These are phyloP conservation scores for Tretioscincus oriximinensis DNA, from an alignment of 2,113 vertebrate genomes.

Conservation along the genomic window DNA sequence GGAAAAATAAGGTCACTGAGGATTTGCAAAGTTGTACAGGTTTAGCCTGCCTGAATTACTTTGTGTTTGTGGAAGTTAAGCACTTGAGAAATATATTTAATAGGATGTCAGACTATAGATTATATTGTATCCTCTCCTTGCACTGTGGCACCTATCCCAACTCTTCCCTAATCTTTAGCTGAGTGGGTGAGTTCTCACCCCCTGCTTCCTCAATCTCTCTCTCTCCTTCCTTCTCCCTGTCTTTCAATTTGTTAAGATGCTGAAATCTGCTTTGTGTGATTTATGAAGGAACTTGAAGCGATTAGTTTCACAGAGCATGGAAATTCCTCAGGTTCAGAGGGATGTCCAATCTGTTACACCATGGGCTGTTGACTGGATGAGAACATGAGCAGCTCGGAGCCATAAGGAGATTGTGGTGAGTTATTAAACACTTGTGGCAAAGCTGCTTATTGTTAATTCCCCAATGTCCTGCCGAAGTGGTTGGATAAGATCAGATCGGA, in stretches of 20 bases:
- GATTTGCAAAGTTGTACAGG: conserved; percentile 63
- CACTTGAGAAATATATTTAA: conserved; percentile 74
- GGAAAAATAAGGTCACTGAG: conserved; percentile 63
- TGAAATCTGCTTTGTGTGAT: conserved; percentile 84
- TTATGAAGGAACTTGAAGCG: conserved; percentile 84
- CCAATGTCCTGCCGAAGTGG: conserved; percentile 83
- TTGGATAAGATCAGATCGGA: conserved; percentile 87
- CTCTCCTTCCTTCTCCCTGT: conserved; percentile 42
- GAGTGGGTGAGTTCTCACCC: conserved; percentile 53
- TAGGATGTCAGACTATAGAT: conserved; percentile 73
- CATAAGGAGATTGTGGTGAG: conserved; percentile 90
- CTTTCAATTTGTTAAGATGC: conserved; percentile 78
- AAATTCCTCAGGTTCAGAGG: conserved; percentile 82
- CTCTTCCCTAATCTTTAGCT: conserved; percentile 57
- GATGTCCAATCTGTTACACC: conserved; percentile 80
- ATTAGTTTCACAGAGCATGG: conserved; percentile 86
- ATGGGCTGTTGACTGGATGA: conserved; percentile 76
- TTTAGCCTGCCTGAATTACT: conserved; percentile 71
- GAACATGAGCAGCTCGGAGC: conserved; percentile 81
- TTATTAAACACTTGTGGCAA: conserved; percentile 94
- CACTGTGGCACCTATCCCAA: conserved; percentile 3
- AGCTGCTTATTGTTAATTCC: conserved; percentile 91
- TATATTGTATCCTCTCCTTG: conserved; percentile 40
- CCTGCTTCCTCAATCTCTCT: neutral
- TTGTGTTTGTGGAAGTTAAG: conserved; percentile 75